phyloP scores from a whole-genome alignment of 2,113 vertebrate genomes.

The Empidonax traillii region DNA sequence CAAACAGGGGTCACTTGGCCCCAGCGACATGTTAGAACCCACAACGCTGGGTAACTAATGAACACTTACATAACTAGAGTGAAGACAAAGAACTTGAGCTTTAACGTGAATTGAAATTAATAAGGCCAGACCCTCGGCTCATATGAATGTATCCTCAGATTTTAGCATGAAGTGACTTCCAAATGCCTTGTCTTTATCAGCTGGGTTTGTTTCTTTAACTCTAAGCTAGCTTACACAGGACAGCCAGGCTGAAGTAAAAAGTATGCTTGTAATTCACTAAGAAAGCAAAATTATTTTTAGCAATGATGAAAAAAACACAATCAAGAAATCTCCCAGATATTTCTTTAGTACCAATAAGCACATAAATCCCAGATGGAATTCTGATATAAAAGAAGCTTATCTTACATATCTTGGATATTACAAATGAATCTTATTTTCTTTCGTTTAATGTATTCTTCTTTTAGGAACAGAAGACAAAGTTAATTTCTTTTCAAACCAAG shows the following conservation, averaged over 20 bases:
- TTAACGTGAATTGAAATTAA: background rate
- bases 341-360: background rate
- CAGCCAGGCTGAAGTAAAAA: background rate
- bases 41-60: background rate
- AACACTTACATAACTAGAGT: background rate
- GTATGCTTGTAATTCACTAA: conserved; percentile 9
- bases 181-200: background rate
- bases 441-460: background rate
- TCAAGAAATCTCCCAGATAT: background rate
- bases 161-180: background rate
- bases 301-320: background rate
- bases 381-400: background rate
- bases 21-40: background rate
- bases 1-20: background rate
- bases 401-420: background rate
- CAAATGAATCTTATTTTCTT: background rate
- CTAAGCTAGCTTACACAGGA: background rate
- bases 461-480: background rate
- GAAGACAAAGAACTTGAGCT: background rate
- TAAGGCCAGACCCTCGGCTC: background rate
- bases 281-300: conserved; percentile 5
- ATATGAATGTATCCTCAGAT: background rate
- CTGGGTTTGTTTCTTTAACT: conserved; percentile 10
- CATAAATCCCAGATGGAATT: background rate
- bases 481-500: background rate